A percentile compares a stretch with the other conserved stretches of the same genome.
Evolutionary conservation across 2,888 invertebrate species (phyloP).

Genomic region (Invenusta paracnida): DNA sequence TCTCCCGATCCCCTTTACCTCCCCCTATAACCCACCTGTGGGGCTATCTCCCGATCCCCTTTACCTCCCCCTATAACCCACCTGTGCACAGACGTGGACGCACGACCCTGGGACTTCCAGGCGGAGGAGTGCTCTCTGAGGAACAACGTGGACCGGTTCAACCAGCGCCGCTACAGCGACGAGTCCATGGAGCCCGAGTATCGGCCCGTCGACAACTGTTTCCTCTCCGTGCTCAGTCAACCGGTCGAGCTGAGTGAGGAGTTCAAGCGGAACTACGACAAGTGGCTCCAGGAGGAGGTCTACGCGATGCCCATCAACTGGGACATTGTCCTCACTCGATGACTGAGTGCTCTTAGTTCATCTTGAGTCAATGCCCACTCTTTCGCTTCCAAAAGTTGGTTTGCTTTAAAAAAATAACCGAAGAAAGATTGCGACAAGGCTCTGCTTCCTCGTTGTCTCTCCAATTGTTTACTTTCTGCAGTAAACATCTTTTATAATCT

Average conservation of each 20-base stretch:
- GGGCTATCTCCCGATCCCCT: too few relatives aligned
- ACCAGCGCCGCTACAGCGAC: slow-evolving; percentile 78
- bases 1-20: too few relatives aligned
- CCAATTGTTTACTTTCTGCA: too few relatives aligned
- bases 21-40: too few relatives aligned
- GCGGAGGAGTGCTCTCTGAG: slow-evolving; percentile 91
- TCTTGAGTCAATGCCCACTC: too few relatives aligned
- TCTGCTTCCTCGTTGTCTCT: too few relatives aligned
- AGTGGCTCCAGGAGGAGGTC: slow-evolving; percentile 94
- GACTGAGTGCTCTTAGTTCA: too few relatives aligned
- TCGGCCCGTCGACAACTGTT: slow-evolving; percentile 72
- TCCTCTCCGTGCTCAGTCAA: slow-evolving; percentile 74
- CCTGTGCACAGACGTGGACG: slow-evolving; percentile 89
- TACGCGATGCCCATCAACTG: slow-evolving; percentile 71
- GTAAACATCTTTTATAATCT: too few relatives aligned
- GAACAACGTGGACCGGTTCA: slow-evolving; percentile 86
- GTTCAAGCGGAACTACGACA: slow-evolving; percentile 69
- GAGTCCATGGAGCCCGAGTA: slow-evolving; percentile 64
- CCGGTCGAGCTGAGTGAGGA: slow-evolving; percentile 80
- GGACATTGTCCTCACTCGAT: slow-evolving; percentile 62
- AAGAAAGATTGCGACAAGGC: too few relatives aligned
- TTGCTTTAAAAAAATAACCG: too few relatives aligned
- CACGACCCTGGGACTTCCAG: slow-evolving; percentile 91
- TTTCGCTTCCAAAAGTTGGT: too few relatives aligned
- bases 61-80: too few relatives aligned